Percentiles rank a stretch among this genome's conserved stretches.
Evolutionary conservation across 2,113 vertebrate genomes (phyloP).

Genomic region (Eclectus roratus): DNA sequence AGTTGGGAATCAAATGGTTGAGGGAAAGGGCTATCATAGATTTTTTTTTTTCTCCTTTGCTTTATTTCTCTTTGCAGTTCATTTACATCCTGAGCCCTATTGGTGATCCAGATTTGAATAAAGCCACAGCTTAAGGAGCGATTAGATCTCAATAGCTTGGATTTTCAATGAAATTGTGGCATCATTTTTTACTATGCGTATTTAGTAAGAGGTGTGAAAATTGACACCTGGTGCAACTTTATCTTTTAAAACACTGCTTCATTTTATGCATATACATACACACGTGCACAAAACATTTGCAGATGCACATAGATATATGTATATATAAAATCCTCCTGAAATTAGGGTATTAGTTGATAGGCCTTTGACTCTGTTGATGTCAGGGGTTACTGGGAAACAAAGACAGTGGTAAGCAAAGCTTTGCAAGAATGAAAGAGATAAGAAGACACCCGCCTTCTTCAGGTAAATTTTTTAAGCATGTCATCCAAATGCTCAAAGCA

Average conservation of each 20-base stretch:
- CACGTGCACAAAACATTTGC: neutral
- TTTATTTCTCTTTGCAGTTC: constrained; percentile 76
- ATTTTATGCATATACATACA: neutral
- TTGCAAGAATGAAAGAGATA: constrained; percentile 62
- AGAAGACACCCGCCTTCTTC: constrained; percentile 53
- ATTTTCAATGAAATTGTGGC: constrained; percentile 75
- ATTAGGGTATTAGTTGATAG: constrained; percentile 68
- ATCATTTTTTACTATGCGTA: constrained; percentile 4
- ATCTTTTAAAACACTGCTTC: constrained; percentile 62
- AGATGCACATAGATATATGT: neutral
- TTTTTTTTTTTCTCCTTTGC: constrained; percentile 33
- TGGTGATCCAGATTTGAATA: constrained; percentile 80
- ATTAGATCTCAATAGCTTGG: constrained; percentile 81
- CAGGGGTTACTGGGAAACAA: constrained; percentile 75
- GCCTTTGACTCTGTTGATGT: constrained; percentile 72
- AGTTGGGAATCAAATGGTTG: constrained; percentile 69
- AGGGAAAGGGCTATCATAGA: constrained; percentile 72
- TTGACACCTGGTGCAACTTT: constrained; percentile 76
- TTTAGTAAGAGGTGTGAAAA: constrained; percentile 72
- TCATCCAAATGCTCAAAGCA: constrained; percentile 53
- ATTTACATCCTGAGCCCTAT: constrained; percentile 80
- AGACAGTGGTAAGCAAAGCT: constrained; percentile 58
- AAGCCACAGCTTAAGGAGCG: constrained; percentile 74
- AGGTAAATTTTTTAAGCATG: constrained; percentile 56
- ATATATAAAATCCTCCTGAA: constrained; percentile 47